Evolutionary conservation across 2,888 invertebrate genomes (phyloP).

Genomic region (Thyatira batis): DNA sequence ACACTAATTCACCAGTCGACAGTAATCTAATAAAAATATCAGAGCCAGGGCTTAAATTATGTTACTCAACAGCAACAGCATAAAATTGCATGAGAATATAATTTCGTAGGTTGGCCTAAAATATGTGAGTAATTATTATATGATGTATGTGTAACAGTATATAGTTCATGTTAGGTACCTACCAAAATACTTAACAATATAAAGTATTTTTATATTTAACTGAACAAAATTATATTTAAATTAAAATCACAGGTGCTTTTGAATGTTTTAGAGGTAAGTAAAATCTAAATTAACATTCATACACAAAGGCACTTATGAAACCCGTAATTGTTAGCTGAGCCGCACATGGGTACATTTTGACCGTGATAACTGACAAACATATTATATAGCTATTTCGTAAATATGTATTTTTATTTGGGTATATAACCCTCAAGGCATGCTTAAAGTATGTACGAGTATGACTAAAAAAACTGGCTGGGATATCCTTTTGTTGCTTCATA

Average conservation of each 20-base stretch:
- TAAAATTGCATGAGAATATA: not conserved
- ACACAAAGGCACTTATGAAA: constrained; percentile 31
- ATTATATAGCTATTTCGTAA: too few relatives aligned
- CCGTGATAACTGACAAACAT: too few relatives aligned
- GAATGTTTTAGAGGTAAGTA: constrained; percentile 9
- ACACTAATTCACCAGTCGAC: constrained; percentile 21
- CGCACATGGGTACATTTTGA: too few relatives aligned
- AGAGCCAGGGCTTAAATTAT: not conserved
- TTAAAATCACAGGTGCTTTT: not conserved
- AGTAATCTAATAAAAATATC: constrained; percentile 17
- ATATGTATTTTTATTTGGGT: too few relatives aligned
- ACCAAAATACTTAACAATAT: not conserved
- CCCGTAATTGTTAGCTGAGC: constrained; percentile 15
- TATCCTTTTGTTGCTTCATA: too few relatives aligned
- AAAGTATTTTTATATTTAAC: not conserved
- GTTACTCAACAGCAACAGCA: not conserved
- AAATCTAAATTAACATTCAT: constrained; percentile 32
- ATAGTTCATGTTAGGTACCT: not conserved
- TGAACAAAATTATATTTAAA: not conserved
- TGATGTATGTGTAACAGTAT: not conserved
- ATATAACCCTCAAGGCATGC: too few relatives aligned
- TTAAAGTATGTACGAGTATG: too few relatives aligned
- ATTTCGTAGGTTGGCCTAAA: not conserved
- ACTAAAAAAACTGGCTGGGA: too few relatives aligned
- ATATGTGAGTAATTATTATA: not conserved